phyloP scores from a whole-genome alignment of 2,888 invertebrate species.

The Mesorhabditis spiculigera region DNA sequence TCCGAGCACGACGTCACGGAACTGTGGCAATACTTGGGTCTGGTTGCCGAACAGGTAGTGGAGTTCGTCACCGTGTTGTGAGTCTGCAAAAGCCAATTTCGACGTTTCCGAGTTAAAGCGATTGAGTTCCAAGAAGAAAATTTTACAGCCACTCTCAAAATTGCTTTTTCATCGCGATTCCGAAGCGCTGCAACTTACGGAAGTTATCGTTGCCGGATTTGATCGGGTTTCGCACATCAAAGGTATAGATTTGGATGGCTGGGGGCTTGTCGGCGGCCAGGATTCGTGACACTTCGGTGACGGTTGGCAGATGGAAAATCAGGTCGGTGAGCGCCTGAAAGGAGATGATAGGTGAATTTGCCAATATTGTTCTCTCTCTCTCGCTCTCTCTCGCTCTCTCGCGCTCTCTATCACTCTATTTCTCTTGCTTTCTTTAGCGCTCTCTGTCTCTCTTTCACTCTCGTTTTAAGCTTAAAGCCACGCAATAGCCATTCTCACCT shows the following conservation, averaged over 20 bases:
- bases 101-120: background rate
- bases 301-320: background rate
- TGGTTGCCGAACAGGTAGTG: background rate
- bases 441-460: no score
- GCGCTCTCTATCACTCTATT: no score
- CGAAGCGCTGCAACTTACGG: no score
- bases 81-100: background rate
- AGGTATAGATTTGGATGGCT: background rate
- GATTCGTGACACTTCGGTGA: background rate
- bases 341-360: background rate
- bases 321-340: background rate
- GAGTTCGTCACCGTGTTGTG: background rate
- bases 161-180: no score
- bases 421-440: no score
- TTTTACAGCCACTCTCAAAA: no score
- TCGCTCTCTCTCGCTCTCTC: no score
- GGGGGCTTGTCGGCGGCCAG: background rate
- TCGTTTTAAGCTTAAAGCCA: no score
- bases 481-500: no score
- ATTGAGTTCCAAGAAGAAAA: background rate
- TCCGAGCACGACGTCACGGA: background rate
- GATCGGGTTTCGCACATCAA: background rate
- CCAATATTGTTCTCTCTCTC: no score
- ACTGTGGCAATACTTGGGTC: background rate
- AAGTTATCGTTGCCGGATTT: background rate